A percentile compares a stretch with the other conserved stretches of the same genome.
Evolutionary conservation across 1,140 invertebrate species (phyloP).

Genomic region (Centruroides vittatus): DNA sequence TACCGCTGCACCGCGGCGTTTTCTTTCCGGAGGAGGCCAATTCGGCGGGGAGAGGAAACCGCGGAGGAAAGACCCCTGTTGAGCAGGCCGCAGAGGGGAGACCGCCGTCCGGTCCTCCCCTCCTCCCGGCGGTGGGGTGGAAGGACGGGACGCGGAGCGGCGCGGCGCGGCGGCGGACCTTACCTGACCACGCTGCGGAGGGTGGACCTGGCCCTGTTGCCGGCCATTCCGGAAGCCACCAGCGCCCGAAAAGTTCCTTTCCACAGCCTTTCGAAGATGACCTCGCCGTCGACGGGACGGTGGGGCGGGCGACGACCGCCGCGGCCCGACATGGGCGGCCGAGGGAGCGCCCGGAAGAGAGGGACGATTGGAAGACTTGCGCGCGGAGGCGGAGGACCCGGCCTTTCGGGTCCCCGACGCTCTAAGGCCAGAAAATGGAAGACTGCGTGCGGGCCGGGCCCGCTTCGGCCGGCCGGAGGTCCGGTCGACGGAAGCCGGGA

Average conservation of each 20-base stretch:
- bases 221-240: constrained; percentile 9
- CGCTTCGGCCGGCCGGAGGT: no score
- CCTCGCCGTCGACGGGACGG: constrained; percentile 13
- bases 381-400: not conserved
- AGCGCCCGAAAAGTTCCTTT: constrained; percentile 37
- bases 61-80: no score
- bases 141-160: no score
- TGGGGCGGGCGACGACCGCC: no score
- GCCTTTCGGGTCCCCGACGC: not conserved
- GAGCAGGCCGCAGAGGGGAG: no score
- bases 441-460: constrained; percentile 13
- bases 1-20: no score
- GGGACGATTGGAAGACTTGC: not conserved
- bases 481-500: no score
- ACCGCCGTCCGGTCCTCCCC: no score
- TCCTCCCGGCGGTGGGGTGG: no score
- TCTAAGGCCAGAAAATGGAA: constrained; percentile 18
- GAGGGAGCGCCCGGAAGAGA: not conserved
- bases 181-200: constrained; percentile 14
- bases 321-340: not conserved
- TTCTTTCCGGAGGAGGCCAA: no score
- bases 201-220: constrained; percentile 5
- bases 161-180: no score
- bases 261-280: constrained; percentile 46
- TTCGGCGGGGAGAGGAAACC: no score